phyloP scores from a whole-genome alignment of 2,113 vertebrate genomes.

The Dunckerocampus dactyliophorus region DNA sequence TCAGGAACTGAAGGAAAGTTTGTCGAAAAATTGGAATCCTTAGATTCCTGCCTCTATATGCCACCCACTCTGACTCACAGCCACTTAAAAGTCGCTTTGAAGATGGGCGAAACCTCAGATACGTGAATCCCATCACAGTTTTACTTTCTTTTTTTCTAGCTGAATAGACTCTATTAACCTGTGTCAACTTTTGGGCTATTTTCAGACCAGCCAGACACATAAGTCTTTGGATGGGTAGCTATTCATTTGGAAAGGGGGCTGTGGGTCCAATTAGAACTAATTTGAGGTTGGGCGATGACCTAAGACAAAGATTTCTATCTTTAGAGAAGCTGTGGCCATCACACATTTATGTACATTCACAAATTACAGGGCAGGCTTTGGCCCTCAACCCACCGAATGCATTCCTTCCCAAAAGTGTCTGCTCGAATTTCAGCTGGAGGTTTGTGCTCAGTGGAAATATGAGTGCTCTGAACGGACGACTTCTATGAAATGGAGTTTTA shows the following conservation, averaged over 20 bases:
- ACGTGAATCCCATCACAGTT: slow-evolving; percentile 36
- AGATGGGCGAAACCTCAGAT: slow-evolving; percentile 42
- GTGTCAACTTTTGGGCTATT: slow-evolving; percentile 62
- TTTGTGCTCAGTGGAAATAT: slow-evolving; percentile 72
- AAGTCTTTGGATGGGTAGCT: slow-evolving; percentile 63
- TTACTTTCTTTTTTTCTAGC: slow-evolving; percentile 16
- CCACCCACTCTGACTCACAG: slow-evolving; percentile 55
- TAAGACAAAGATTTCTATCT: slow-evolving; percentile 76
- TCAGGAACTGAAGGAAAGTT: background rate
- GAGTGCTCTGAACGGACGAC: slow-evolving; percentile 72
- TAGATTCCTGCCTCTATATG: slow-evolving; percentile 51
- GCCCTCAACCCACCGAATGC: slow-evolving; percentile 72
- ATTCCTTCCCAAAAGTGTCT: slow-evolving; percentile 78
- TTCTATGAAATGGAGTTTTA: slow-evolving; percentile 71
- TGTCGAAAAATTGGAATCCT: slow-evolving; percentile 30
- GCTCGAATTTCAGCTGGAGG: slow-evolving; percentile 73
- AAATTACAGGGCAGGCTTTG: slow-evolving; percentile 76
- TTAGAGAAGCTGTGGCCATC: slow-evolving; percentile 69
- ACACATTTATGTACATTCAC: slow-evolving; percentile 76
- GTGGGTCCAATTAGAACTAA: slow-evolving; percentile 70
- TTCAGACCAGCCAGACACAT: slow-evolving; percentile 55
- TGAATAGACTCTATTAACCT: slow-evolving; percentile 60
- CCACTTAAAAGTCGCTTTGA: slow-evolving; percentile 62
- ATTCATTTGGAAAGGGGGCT: slow-evolving; percentile 69
- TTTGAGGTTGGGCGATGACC: slow-evolving; percentile 71